phyloP scores from a whole-genome alignment of 1,140 invertebrate genomes.

The Drosophila mauritiana region DNA sequence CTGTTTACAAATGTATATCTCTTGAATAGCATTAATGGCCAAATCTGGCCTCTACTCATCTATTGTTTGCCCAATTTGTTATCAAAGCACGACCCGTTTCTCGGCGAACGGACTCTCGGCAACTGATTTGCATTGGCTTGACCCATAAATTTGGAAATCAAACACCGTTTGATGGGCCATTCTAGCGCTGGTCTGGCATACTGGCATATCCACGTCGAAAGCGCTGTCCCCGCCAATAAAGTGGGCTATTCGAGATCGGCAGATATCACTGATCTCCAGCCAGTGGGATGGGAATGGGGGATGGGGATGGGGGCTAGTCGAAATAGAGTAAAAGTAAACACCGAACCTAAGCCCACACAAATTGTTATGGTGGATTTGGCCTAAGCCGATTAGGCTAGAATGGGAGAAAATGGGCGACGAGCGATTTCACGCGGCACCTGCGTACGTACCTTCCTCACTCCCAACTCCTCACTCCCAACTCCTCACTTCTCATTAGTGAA shows the following conservation, averaged over 20 bases:
- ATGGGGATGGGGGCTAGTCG: neutral
- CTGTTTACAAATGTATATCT: constrained; percentile 19
- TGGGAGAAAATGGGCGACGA: constrained; percentile 39
- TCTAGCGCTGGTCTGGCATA: constrained; percentile 9
- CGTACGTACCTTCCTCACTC: constrained; percentile 5
- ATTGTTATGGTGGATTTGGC: constrained; percentile 31
- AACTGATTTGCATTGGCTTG: constrained; percentile 65
- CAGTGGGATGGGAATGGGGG: constrained; percentile 10
- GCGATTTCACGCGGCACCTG: constrained; percentile 38
- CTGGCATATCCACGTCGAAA: constrained; percentile 49
- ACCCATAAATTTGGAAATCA: constrained; percentile 74
- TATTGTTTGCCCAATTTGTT: constrained; percentile 53
- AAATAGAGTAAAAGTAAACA: constrained; percentile 46
- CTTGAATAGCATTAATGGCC: constrained; percentile 24
- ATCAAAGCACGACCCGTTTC: constrained; percentile 60
- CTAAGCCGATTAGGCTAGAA: constrained; percentile 51
- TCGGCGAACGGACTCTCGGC: constrained; percentile 43
- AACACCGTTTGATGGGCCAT: constrained; percentile 62
- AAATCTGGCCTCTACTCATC: constrained; percentile 16
- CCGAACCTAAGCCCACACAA: constrained; percentile 34
- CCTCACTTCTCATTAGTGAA: constrained; percentile 44
- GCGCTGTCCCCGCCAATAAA: constrained; percentile 52
- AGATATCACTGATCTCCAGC: constrained; percentile 37
- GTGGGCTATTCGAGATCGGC: constrained; percentile 37
- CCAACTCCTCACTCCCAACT: too few species aligned